phyloP scores from a whole-genome alignment of 2,888 invertebrate species.

The Scelioninae gen. 2 region DNA sequence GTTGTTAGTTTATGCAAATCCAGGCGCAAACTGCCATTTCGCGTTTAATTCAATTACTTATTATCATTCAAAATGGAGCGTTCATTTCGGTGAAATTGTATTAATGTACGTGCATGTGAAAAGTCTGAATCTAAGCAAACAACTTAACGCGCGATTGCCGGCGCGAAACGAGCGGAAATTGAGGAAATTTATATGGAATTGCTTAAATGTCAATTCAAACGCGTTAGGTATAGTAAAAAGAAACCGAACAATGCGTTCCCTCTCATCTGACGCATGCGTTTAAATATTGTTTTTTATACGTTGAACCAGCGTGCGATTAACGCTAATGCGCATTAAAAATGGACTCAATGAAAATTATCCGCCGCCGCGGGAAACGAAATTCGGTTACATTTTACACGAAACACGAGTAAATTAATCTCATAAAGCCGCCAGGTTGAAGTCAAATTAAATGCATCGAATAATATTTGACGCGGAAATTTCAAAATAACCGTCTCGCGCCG shows the following conservation, averaged over 20 bases:
- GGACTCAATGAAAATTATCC: slow-evolving; percentile 19
- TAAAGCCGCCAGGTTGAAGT: slow-evolving; percentile 23
- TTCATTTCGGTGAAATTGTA: background rate
- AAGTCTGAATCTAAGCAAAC: too few relatives aligned
- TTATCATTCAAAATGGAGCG: background rate
- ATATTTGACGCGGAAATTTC: slow-evolving; percentile 25
- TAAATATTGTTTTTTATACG: too few relatives aligned
- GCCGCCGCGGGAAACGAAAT: slow-evolving; percentile 1
- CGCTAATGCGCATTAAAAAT: too few relatives aligned
- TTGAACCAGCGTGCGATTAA: too few relatives aligned
- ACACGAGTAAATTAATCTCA: slow-evolving; percentile 20
- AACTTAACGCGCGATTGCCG: too few relatives aligned
- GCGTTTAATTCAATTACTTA: background rate
- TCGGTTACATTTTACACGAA: slow-evolving; percentile 19
- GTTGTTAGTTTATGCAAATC: background rate
- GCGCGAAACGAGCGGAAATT: too few relatives aligned
- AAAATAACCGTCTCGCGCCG: slow-evolving; percentile 2
- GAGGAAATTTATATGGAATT: too few relatives aligned
- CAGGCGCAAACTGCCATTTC: background rate
- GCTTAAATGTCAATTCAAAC: slow-evolving; percentile 12
- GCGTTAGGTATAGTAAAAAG: slow-evolving; percentile 14
- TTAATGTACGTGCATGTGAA: background rate
- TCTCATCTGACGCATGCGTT: too few relatives aligned
- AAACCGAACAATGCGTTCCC: too few relatives aligned
- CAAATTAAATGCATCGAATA: slow-evolving; percentile 37